phyloP scores from a whole-genome alignment of 2,888 invertebrate genomes.

The Coecobrya sp. region DNA sequence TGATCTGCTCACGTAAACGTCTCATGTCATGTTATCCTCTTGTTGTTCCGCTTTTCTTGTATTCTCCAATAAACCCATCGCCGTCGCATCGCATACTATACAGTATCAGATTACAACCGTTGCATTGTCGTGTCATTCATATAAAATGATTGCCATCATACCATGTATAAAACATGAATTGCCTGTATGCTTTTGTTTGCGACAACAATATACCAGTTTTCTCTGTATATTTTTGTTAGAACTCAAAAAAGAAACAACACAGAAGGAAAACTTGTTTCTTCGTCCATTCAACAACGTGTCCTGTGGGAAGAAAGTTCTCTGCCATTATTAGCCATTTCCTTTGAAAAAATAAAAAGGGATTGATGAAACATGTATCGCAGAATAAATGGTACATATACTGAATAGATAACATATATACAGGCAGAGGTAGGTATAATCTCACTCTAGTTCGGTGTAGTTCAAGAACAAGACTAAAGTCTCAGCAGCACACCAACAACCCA shows the following conservation, averaged over 20 bases:
- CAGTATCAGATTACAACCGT: slow-evolving; percentile 28
- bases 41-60: background rate
- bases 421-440: background rate
- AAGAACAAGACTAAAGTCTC: background rate
- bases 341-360: slow-evolving; percentile 55
- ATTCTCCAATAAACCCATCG: background rate
- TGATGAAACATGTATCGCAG: slow-evolving; percentile 11
- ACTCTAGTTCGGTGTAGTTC: background rate
- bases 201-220: slow-evolving; percentile 16
- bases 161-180: slow-evolving; percentile 75
- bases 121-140: background rate
- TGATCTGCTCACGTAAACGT: slow-evolving; percentile 21
- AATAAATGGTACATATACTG: background rate
- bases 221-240: background rate
- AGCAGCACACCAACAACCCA: background rate
- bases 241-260: background rate
- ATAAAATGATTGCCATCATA: slow-evolving; percentile 50
- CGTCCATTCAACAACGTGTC: slow-evolving; percentile 20
- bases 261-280: slow-evolving; percentile 3
- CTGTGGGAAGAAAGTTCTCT: slow-evolving; percentile 50
- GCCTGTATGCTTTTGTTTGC: slow-evolving; percentile 53
- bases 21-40: slow-evolving; percentile 38
- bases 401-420: background rate
- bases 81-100: background rate
- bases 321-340: slow-evolving; percentile 70